A percentile compares a stretch with the other conserved stretches of the same genome.
Evolutionary conservation across 2,113 vertebrate genomes (phyloP).

Genomic region (Pygathrix nemaeus): DNA sequence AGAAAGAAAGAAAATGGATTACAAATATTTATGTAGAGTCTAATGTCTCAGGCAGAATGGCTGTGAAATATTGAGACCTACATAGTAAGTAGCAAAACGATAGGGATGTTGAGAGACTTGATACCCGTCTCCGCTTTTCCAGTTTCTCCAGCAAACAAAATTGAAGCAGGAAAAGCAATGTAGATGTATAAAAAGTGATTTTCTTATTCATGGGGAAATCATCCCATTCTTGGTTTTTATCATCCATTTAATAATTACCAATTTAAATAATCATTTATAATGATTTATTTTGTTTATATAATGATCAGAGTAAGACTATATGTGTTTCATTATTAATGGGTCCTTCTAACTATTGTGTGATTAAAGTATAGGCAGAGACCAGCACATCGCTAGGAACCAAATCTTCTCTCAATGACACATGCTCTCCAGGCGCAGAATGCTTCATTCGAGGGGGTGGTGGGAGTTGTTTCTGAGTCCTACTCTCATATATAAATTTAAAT

Average conservation of each 20-base stretch:
- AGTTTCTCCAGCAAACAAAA: neutral
- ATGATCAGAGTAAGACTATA: neutral
- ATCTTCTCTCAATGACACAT: neutral
- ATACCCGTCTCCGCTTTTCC: neutral
- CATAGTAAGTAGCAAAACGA: neutral
- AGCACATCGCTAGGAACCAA: fast-evolving
- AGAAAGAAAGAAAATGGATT: neutral
- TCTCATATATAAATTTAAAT: neutral
- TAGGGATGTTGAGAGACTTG: neutral
- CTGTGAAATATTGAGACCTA: neutral
- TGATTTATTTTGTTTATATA: neutral
- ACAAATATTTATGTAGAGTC: conserved; percentile 24
- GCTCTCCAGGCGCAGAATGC: neutral
- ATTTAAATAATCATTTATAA: neutral
- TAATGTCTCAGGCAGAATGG: neutral
- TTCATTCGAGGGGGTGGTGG: neutral
- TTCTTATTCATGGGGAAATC: neutral
- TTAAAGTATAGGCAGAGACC: fast-evolving
- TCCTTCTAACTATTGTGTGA: neutral
- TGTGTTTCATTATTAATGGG: neutral
- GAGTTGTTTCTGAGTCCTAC: neutral
- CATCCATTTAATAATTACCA: neutral
- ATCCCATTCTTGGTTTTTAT: neutral
- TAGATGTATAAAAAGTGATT: neutral
- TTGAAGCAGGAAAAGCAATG: neutral